Base-by-base conservation (phyloP, 53 echinoderm and acorn worm genomes). In the Patiria pectinifera region DNA sequence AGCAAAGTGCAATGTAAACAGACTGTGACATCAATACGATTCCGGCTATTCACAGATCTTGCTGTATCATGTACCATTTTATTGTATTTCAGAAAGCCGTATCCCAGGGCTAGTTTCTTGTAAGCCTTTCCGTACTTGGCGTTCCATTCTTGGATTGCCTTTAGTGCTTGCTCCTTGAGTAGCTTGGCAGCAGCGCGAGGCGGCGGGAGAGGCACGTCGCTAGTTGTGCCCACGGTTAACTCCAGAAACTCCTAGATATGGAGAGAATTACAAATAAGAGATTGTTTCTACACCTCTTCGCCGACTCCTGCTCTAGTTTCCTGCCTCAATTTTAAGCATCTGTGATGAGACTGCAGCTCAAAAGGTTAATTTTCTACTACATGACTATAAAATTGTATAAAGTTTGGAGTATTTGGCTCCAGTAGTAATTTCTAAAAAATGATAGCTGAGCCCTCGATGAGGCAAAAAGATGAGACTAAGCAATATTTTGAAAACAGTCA, bases 71-170 rank as follows among this genome's bases (percentile, higher is more conserved):
- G 6, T 92, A 97, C 99, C 97, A 93, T 96, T 92, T 97, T 99
- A 58, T 93, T 94, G 87, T 96, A 93, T 82, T 97, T 96, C 46
- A 99, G 90, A 78, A 92, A 99, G 84, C 96, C 97, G 85, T 97
- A 99, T 12, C 99, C 99, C 77, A 99, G 94, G n/a, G 94, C 95
- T 14, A 99, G 92, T 70, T 99, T 99, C 92, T 97, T 99, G 93
- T 99, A 99, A 3, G 97, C 96, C 91, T 97, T 93, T 47, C 99
- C 97, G 93, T 94, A 99, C 66, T 97, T 97, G 82, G 83, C 91
- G 80, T 96, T 92, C 99, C 99, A 99, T 59, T 93, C 93, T 49
- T 96, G 97, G 19, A 99, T 95, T 23, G 99, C 97, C 46, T 89
- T 83, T 9, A 99, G 87, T 1, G 97, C 91, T 87, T 97, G 95